Base-by-base conservation (phyloP, 2,888 invertebrate species). In the Hermaeophaga mercurialis region DNA sequence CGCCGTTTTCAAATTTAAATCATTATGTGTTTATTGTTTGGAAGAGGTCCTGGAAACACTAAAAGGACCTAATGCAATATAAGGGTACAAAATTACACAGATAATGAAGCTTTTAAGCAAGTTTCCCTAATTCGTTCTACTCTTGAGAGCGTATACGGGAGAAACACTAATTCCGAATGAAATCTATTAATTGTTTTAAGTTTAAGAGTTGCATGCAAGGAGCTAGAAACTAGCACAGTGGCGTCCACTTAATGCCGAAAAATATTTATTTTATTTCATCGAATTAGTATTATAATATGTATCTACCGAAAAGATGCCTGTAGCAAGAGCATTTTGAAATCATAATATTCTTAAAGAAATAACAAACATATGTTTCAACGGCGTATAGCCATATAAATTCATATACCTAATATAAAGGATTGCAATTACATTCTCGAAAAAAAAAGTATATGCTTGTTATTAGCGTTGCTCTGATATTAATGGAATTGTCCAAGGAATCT, bases 41-140 rank as follows among this genome's bases (percentile, higher is more conserved):
- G 38, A 61, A 57, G 52, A 58, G 44, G 58, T 49, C 44, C 54
- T 53, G 38, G 56, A 59, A 58, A 54, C 46, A 41, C 45, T 44
- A 34, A 53, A 48, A 46, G 50, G 48, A 34, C 52, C 44, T 58
- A 54, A 61, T 54, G 56, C 45, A 49, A 63, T 60, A 62, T 63
- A 56, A 61, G 59, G 58, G 59, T 43, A 55, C 45, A 56, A 58
- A 63, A 63, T 63, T 63, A 59, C 58, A 45, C 31, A 58, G 58
- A 63, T 63, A 61, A 63, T 59, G 61, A 54, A 53, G 53, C 56
- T 59, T 57, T 55, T 60, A 57, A 48, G 56, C 46, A 41, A 57
- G 54, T 61, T 58, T 58, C 57, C 55, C 48, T 63, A 59, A 63
- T 61, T 63, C 53, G 57, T 62, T 43, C 18, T 19, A 5, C 24